Conservation (phyloP, 2,797 vertebrate species). For the Allobates femoralis region DNA sequence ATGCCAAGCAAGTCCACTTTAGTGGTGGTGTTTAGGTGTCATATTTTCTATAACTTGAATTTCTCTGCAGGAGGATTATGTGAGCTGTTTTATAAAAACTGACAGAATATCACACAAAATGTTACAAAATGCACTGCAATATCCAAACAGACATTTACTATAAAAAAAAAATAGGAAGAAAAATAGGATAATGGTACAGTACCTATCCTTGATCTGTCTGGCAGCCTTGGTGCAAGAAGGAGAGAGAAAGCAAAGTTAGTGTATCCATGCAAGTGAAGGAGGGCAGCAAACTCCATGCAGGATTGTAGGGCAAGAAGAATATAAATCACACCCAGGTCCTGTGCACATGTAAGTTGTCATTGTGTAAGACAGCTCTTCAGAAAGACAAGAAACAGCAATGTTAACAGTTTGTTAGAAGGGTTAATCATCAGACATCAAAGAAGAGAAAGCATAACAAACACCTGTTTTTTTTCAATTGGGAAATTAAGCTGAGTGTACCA, state of each 20-base stretch:
- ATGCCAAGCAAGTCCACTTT: no score
- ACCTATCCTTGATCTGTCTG: constrained; percentile 97
- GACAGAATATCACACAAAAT: background rate
- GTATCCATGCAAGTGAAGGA: constrained; percentile 79
- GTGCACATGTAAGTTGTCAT: constrained; percentile 6
- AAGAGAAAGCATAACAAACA: background rate
- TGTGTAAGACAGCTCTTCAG: constrained; percentile 11
- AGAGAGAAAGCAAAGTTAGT: constrained; percentile 81
- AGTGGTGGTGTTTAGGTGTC: no score
- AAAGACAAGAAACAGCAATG: constrained; percentile 27
- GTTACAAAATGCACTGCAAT: background rate
- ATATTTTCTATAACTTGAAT: background rate
- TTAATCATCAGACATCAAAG: constrained; percentile 34
- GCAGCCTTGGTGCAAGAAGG: constrained; percentile 85
- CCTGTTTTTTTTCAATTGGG: background rate
- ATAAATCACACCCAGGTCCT: background rate
- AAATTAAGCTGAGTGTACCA: background rate
- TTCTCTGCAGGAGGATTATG: background rate
- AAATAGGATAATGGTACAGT: constrained; percentile 74
- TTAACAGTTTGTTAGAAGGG: constrained; percentile 47
- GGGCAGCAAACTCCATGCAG: constrained; percentile 74
- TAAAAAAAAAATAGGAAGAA: constrained; percentile 3
- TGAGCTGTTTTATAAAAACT: background rate
- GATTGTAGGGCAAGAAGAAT: constrained; percentile 68
- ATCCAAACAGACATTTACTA: background rate